Conservation (phyloP, 2,888 invertebrate species). For the Drosophila greeni region DNA sequence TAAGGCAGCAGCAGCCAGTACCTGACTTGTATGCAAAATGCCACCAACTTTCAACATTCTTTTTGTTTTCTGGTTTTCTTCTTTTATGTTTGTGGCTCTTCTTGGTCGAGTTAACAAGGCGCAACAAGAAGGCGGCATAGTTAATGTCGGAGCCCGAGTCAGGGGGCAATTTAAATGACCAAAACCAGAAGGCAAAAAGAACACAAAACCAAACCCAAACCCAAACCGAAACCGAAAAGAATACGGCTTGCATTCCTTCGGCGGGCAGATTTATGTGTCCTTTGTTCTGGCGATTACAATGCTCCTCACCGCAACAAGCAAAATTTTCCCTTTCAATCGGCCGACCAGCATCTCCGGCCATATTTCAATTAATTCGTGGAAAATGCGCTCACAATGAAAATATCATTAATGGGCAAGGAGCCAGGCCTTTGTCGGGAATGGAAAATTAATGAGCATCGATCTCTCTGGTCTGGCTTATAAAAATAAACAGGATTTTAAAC, state of each 20-base stretch:
- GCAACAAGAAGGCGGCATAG: slow-evolving; percentile 62
- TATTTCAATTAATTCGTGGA: slow-evolving; percentile 68
- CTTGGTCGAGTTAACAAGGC: slow-evolving; percentile 55
- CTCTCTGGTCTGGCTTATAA: neutral
- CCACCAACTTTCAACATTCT: slow-evolving; percentile 17
- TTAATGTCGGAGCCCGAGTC: slow-evolving; percentile 61
- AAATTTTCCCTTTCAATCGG: slow-evolving; percentile 67
- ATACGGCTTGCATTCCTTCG: slow-evolving; percentile 36
- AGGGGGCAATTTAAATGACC: slow-evolving; percentile 68
- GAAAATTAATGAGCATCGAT: slow-evolving; percentile 27
- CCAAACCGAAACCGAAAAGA: slow-evolving; percentile 26
- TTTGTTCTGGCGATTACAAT: slow-evolving; percentile 63
- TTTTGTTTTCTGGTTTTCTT: neutral
- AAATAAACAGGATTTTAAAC: neutral
- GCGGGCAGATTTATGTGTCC: slow-evolving; percentile 62
- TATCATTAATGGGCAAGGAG: slow-evolving; percentile 44
- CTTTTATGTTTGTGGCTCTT: slow-evolving; percentile 31
- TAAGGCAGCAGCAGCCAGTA: slow-evolving; percentile 40
- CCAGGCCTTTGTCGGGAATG: slow-evolving; percentile 7
- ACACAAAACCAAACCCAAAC: slow-evolving; percentile 40
- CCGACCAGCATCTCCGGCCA: slow-evolving; percentile 24
- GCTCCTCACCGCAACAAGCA: slow-evolving; percentile 48
- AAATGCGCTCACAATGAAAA: slow-evolving; percentile 50
- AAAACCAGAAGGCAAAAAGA: slow-evolving; percentile 22
- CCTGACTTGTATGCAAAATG: slow-evolving; percentile 57